These are phyloP conservation scores for Pogonocichla stellata DNA, from an alignment of 2,113 vertebrate species.

Conservation along the genomic window DNA sequence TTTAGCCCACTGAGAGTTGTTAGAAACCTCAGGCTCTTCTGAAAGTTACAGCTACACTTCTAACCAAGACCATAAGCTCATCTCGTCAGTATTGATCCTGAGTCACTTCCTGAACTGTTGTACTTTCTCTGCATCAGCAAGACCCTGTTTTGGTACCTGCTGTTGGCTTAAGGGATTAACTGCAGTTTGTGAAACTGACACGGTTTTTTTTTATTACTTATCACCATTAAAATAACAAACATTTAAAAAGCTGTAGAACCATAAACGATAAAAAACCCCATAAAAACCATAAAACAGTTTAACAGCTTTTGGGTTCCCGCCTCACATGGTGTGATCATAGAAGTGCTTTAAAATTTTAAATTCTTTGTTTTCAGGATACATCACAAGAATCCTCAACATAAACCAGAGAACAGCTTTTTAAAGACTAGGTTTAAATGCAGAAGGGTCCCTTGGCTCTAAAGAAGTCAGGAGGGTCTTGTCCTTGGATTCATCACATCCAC, in stretches of 20 bases:
- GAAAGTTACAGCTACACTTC: neutral
- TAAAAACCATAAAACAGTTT: neutral
- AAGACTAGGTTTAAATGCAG: neutral
- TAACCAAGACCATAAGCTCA: neutral
- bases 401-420: neutral
- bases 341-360: neutral
- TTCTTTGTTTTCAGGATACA: accelerated
- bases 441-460: neutral
- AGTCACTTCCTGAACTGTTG: neutral
- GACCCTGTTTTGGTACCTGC: neutral
- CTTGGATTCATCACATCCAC: neutral
- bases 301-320: neutral
- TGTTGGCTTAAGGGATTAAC: neutral
- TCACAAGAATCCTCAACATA: neutral
- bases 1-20: neutral
- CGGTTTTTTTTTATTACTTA: neutral
- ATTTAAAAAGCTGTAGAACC: neutral
- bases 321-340: neutral
- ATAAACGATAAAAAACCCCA: neutral
- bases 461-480: neutral
- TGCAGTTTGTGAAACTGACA: neutral
- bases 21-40: neutral
- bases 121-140: neutral
- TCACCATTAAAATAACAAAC: neutral
- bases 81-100: neutral